Base-by-base conservation (phyloP, 2,888 invertebrate species). In the Ptilodon capucinus region DNA sequence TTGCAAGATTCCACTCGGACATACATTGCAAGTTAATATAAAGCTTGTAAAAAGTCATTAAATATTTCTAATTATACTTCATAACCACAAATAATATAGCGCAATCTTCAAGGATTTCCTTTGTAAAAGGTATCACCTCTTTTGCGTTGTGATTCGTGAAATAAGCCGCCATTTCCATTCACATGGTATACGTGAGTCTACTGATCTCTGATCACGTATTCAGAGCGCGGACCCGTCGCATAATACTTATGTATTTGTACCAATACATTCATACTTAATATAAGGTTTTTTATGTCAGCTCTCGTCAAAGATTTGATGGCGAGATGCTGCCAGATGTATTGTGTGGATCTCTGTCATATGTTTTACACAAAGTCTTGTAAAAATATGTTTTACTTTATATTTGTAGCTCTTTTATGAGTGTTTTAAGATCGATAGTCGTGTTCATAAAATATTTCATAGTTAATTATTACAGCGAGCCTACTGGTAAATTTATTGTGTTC, bases 161-260 rank as follows among this genome's bases (percentile, higher is more conserved):
- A 74, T 74, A 75, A 73, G 66, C 68, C 65, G 64, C 68, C 70
- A 69, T 75, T 76, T 67, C 68, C 68, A 72, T 74, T 74, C 71
- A 62, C 68, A 66, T 62, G 60, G 59, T 67, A 67, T 62, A 72
- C 73, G 68, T 68, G 70, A 65, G 62, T 64, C 58, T 58, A 54
- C 60, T 69, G 65, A 68, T 69, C 64, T 68, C 65, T 60, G 60
- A 68, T 75, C 70, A 60, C 56, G 62, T 68, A 75, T 74, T 74
- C 76, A 42, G 57, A 48, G 38, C 64, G 57, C 71, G 65, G 49
- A 53, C 51, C 48, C 60, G 55, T 61, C 60, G 56, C 60, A 61
- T 60, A 58, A 65, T 63, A 58, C 54, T 46, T 69, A 61, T 63
- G 51, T 60, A 63, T 51, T 51, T 54, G 54, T 46, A 40, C 45